A percentile compares a stretch with the other conserved stretches of the same genome.
phyloP scores from a whole-genome alignment of 2,797 vertebrate species.

The Holocentrus rufus region DNA sequence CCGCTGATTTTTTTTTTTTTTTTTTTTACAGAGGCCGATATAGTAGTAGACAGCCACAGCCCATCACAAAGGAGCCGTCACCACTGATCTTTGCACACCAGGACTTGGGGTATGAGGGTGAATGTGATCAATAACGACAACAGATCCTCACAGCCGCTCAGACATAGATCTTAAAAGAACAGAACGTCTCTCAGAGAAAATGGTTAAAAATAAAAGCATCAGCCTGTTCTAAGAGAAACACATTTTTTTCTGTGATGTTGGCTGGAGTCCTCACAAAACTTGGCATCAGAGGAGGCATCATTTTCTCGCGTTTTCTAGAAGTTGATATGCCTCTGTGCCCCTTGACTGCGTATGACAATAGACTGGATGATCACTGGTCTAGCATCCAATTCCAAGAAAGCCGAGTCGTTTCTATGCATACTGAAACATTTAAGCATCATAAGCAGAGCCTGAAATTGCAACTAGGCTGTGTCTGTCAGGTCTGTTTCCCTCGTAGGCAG shows the following conservation, averaged over 20 bases:
- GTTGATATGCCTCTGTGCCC: background rate
- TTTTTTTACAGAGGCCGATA: conserved; percentile 47
- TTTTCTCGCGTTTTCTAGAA: conserved; percentile 24
- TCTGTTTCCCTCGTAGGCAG: conserved; percentile 43
- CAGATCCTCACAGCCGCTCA: conserved; percentile 39
- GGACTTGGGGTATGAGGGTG: conserved; percentile 44
- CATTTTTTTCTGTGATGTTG: conserved; percentile 29
- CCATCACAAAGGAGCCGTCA: conserved; percentile 36
- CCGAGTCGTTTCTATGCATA: conserved; percentile 19
- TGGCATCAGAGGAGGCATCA: conserved; percentile 30
- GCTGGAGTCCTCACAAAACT: conserved; percentile 20
- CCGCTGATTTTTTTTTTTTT: conserved; percentile 33
- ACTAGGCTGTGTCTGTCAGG: conserved; percentile 35
- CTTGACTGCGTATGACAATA: conserved; percentile 19
- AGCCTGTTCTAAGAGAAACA: conserved; percentile 19
- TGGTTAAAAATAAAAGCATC: conserved; percentile 39
- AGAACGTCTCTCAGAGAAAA: conserved; percentile 10
- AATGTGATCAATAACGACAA: conserved; percentile 58
- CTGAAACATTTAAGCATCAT: conserved; percentile 28
- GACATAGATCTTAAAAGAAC: conserved; percentile 27
- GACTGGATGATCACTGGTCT: conserved; percentile 30
- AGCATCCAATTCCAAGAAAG: conserved; percentile 13
- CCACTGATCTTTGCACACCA: conserved; percentile 47
- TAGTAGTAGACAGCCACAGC: conserved; percentile 42
- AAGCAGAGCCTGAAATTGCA: conserved; percentile 22